Percentiles rank a stretch among this genome's conserved stretches.
Conservation (phyloP, 1,140 invertebrate species). For the Eriosoma lanigerum region DNA sequence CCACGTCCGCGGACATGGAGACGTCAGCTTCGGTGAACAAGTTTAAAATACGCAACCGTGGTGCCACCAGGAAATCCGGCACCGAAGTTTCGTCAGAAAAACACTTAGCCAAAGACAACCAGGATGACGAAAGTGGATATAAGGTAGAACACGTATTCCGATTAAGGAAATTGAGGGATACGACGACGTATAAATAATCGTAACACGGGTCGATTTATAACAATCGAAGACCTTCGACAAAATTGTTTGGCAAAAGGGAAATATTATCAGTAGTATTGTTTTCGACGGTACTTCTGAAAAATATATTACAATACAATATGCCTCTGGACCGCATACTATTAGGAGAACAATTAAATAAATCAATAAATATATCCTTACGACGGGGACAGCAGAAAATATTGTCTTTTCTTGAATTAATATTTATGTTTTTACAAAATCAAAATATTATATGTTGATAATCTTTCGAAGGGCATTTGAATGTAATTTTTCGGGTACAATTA, state of each 20-base stretch:
- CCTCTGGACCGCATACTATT: background rate
- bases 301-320: background rate
- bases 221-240: constrained; percentile 26
- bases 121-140: constrained; percentile 33
- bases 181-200: background rate
- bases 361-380: background rate
- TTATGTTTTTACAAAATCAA: background rate
- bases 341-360: background rate
- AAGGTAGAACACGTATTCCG: constrained; percentile 3
- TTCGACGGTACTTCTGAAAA: background rate
- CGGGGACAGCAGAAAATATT: background rate
- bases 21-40: constrained; percentile 45
- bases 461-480: constrained; percentile 21
- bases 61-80: constrained; percentile 36
- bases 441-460: background rate
- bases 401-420: background rate
- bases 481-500: background rate
- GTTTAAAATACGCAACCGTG: constrained; percentile 33
- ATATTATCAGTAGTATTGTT: background rate
- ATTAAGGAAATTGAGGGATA: background rate
- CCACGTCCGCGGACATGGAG: constrained; percentile 21
- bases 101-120: constrained; percentile 22
- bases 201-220: background rate
- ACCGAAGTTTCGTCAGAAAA: constrained; percentile 20
- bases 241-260: background rate